Base-by-base conservation (phyloP, 2,113 vertebrate species). In the Beaufortia kweichowensis region DNA sequence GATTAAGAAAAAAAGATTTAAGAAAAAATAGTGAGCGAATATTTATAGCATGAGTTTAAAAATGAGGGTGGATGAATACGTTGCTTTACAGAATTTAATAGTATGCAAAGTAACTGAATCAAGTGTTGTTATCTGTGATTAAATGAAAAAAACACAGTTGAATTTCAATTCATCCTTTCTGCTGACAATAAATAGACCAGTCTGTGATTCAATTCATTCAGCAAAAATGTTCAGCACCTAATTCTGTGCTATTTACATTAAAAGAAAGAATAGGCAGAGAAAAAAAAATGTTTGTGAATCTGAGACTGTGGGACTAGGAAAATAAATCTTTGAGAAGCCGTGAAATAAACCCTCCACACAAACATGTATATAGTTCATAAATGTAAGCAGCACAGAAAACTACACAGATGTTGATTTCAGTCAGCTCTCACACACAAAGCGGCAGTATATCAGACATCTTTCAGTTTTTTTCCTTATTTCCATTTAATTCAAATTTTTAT, bases 221-320 rank as follows among this genome's bases (percentile, higher is more conserved):
- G 86, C 63, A 60, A 28, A 84, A 86, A 83, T 83, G 84, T 86
- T 87, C 87, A 86, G 81, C 88, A 90, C 87, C 86, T 91, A 87
- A 92, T 91, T 91, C 90, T 85, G 80, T 83, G 86, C 89, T 91
- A 90, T 92, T 91, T 91, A 89, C 87, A 68, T 79, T 64, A 72
- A 61, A 50, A 60, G 71, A 50, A 23, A 46, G 75, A 78, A 60
- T 17, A 82, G 76, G 39, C 46, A 62, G 46, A 70, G 3, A 35
- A 53, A 76, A 65, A 69, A 39, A 11, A 15, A 43, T 61, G 35
- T 23, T 19, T 19, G 29, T 72, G 31, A 56, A 59, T 28, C 35
- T 14, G 48, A 59, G 60, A 21, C 59, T 21, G 31, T 23, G 60
- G 33, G 43, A 48, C 19, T 33, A 61, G 35, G 59, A 67, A 55